Conservation (phyloP, 2,113 vertebrate genomes). For the Callionymus lyra region DNA sequence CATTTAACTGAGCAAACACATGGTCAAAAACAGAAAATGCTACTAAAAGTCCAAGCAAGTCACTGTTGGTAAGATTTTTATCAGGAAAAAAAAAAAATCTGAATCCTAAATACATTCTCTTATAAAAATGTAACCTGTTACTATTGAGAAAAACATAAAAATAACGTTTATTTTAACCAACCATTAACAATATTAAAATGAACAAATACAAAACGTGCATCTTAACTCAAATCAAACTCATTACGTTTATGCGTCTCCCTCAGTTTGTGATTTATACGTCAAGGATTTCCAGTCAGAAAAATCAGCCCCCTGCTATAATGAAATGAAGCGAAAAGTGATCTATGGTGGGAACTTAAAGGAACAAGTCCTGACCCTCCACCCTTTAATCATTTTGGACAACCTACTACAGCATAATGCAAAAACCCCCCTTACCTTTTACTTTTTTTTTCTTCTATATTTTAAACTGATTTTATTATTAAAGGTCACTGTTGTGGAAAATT, state of each 20-base stretch:
- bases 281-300: not conserved
- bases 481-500: not conserved
- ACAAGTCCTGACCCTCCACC: not conserved
- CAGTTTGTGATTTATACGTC: not conserved
- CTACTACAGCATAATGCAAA: not conserved
- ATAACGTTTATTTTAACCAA: too few species aligned
- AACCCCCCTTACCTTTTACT: not conserved
- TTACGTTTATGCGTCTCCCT: not conserved
- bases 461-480: not conserved
- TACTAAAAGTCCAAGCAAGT: too few species aligned
- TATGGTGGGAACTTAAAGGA: not conserved
- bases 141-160: too few species aligned
- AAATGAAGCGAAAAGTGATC: constrained; percentile 1
- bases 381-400: not conserved
- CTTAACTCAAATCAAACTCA: not conserved
- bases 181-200: too few species aligned
- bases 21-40: too few species aligned
- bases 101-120: too few species aligned
- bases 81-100: too few species aligned
- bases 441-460: not conserved
- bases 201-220: too few species aligned
- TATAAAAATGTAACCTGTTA: too few species aligned
- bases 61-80: too few species aligned
- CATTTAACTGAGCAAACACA: too few species aligned
- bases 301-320: not conserved